Evolutionary conservation across 1,140 invertebrate species (phyloP).

Genomic region (Brachionus calyciflorus): DNA sequence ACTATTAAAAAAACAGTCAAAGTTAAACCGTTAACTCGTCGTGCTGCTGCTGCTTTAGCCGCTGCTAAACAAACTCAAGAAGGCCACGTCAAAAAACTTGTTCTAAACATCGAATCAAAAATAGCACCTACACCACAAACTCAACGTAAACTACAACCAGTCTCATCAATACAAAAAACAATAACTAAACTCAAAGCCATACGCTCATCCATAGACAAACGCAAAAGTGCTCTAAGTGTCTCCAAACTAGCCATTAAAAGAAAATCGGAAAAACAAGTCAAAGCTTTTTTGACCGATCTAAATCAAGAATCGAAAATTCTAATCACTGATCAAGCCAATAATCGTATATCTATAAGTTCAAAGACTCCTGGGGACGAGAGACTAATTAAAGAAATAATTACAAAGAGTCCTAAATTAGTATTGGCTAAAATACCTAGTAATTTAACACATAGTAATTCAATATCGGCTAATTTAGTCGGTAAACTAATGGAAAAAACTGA

Average conservation of each 20-base stretch:
- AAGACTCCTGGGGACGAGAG: background rate
- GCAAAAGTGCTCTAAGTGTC: background rate
- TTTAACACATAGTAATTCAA: background rate
- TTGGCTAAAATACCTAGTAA: background rate
- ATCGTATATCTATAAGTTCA: background rate
- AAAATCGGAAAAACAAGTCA: conserved; percentile 27
- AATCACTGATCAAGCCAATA: background rate
- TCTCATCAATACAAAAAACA: conserved; percentile 1
- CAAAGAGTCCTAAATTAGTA: background rate
- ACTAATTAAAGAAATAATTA: background rate
- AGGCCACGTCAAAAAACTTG: conserved; percentile 10
- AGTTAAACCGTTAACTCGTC: background rate
- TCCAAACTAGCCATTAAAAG: background rate
- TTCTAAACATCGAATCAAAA: background rate
- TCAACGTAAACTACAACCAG: background rate
- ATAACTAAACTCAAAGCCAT: background rate
- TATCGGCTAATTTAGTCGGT: background rate
- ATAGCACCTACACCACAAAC: background rate
- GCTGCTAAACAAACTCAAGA: background rate
- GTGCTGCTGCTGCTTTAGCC: conserved; percentile 4
- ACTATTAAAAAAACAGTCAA: conserved; percentile 5
- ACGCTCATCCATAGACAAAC: conserved; percentile 16
- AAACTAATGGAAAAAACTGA: conserved; percentile 12
- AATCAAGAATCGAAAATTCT: background rate
- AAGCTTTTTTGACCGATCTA: conserved; percentile 19